Evolutionary conservation across 2,113 vertebrate genomes (phyloP).

Genomic region (Trochalopteron elliotii): DNA sequence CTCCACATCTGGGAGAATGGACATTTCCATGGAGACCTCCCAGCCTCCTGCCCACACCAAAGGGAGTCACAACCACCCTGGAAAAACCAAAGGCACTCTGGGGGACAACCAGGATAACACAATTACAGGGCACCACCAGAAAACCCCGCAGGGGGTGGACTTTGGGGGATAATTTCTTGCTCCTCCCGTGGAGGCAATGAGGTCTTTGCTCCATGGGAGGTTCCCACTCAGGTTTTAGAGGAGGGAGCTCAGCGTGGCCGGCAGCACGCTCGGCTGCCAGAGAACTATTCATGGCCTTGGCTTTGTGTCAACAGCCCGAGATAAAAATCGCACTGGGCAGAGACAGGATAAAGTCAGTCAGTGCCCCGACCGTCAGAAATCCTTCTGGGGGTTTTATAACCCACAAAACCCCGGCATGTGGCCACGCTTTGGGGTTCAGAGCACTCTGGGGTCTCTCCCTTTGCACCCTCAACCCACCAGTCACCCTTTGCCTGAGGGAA

Average conservation of each 20-base stretch:
- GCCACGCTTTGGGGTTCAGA: accelerated
- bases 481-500: background rate
- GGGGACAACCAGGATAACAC: background rate
- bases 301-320: background rate
- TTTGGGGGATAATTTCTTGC: background rate
- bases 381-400: background rate
- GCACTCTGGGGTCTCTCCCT: background rate
- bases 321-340: conserved; percentile 13
- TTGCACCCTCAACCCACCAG: background rate
- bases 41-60: background rate
- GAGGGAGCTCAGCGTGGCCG: background rate
- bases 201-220: accelerated
- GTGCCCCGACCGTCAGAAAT: background rate
- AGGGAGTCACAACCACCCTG: background rate
- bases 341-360: background rate
- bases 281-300: conserved; percentile 32
- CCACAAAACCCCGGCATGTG: accelerated
- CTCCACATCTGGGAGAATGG: background rate
- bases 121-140: background rate
- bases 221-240: background rate
- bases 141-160: accelerated
- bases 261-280: conserved; percentile 20
- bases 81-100: background rate
- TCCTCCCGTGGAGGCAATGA: accelerated
- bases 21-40: background rate